Evolutionary conservation across 2,797 vertebrate species (phyloP).

Genomic region (Chaetodon trifasciatus): DNA sequence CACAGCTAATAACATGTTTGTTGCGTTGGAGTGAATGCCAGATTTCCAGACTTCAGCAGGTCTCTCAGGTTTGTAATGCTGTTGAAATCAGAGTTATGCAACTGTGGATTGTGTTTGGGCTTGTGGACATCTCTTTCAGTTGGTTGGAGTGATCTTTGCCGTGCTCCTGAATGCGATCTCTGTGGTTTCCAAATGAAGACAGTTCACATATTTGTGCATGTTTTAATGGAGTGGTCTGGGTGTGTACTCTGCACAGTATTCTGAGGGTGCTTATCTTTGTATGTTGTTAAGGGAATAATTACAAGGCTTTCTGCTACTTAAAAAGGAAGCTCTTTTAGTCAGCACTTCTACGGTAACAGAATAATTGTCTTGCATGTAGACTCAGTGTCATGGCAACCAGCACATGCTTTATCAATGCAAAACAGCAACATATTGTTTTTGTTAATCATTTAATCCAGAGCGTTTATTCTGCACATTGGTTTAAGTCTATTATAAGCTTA

Average conservation of each 20-base stretch:
- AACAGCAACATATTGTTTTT: constrained; percentile 24
- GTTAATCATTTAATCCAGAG: constrained; percentile 37
- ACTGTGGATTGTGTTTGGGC: constrained; percentile 29
- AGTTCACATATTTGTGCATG: constrained; percentile 27
- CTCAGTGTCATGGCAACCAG: background rate
- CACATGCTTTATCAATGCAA: constrained; percentile 3
- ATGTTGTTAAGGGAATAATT: constrained; percentile 25
- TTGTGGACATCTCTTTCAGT: constrained; percentile 35
- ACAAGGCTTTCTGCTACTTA: background rate
- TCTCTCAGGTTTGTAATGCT: constrained; percentile 73
- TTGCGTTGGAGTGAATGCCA: constrained; percentile 63
- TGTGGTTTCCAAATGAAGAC: constrained; percentile 27
- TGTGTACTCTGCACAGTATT: constrained; percentile 35
- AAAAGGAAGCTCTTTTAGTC: constrained; percentile 12
- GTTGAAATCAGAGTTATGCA: constrained; percentile 51
- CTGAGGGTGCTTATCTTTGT: constrained; percentile 25
- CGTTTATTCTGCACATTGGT: constrained; percentile 36
- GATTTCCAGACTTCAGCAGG: constrained; percentile 65
- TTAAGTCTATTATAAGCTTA: constrained; percentile 69
- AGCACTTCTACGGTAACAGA: background rate
- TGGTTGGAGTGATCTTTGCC: constrained; percentile 9
- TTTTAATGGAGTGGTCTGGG: constrained; percentile 21
- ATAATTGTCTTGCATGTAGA: background rate
- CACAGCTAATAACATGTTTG: constrained; percentile 62
- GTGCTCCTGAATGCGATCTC: constrained; percentile 12